Evolutionary conservation across 64 coral and sea anemone genomes (phyloP).

Genomic region (Trachythela sp.): DNA sequence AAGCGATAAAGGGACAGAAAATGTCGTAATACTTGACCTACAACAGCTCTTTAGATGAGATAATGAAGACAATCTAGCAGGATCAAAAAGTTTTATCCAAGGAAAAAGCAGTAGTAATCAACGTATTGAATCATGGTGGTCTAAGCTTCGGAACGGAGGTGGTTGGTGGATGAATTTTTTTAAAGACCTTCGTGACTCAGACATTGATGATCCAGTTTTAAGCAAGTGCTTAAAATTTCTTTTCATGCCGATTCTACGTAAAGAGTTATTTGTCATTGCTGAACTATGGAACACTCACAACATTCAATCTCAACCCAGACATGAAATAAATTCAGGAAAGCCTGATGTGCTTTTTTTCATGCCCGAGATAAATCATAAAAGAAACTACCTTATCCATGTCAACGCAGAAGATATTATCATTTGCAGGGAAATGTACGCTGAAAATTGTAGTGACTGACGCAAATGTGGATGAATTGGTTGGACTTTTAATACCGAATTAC

Average conservation of each 20-base stretch:
- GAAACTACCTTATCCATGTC: no score
- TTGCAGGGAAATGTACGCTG: no score
- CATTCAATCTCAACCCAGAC: no score
- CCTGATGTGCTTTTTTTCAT: no score
- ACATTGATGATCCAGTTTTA: background rate
- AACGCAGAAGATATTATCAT: no score
- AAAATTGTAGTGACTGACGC: no score
- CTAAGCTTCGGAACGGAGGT: background rate
- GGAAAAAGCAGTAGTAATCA: background rate
- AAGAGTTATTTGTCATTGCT: no score
- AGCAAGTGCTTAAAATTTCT: background rate
- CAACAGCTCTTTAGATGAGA: background rate
- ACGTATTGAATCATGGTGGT: background rate
- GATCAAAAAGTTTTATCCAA: background rate
- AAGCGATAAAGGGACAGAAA: background rate
- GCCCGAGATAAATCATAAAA: no score
- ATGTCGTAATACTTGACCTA: background rate
- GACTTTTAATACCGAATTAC: no score
- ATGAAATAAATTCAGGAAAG: no score
- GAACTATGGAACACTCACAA: no score
- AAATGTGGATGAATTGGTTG: no score
- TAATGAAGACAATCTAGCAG: background rate
- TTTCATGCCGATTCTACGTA: background rate
- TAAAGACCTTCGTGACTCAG: background rate
- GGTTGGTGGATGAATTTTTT: background rate